Evolutionary conservation across 2,113 vertebrate species (phyloP).

Genomic region (Neodon shergylaensis): DNA sequence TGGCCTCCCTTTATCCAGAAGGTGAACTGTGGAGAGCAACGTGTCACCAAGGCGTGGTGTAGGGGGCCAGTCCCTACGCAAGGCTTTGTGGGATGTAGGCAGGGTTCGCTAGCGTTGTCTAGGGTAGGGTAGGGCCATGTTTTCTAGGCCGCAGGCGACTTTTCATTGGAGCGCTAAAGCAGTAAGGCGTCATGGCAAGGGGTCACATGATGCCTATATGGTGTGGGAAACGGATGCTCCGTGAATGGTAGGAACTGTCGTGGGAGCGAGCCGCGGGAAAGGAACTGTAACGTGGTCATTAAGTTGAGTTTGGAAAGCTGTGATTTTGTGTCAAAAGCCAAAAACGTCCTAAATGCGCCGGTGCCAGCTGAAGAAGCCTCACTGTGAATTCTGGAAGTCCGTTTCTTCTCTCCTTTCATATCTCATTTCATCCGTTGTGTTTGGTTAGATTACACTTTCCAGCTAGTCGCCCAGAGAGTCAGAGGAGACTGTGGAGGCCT

Average conservation of each 20-base stretch:
- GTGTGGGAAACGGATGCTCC: background rate
- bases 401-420: background rate
- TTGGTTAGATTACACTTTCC: background rate
- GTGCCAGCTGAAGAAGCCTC: background rate
- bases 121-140: background rate
- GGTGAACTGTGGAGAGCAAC: background rate
- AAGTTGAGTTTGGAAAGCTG: background rate
- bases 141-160: background rate
- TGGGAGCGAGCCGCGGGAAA: background rate
- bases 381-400: background rate
- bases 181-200: background rate
- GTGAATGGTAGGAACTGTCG: background rate
- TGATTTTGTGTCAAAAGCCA: background rate
- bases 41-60: background rate
- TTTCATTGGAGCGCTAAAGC: background rate
- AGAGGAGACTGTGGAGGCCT: background rate
- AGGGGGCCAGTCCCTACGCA: background rate
- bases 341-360: background rate
- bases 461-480: background rate
- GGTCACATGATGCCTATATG: background rate
- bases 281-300: background rate
- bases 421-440: background rate
- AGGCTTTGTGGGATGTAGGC: conserved; percentile 12
- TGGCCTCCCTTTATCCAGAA: background rate
- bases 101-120: background rate